These are phyloP conservation scores for Drosophila lutescens DNA, from an alignment of 2,888 invertebrate genomes.

Conservation along the genomic window DNA sequence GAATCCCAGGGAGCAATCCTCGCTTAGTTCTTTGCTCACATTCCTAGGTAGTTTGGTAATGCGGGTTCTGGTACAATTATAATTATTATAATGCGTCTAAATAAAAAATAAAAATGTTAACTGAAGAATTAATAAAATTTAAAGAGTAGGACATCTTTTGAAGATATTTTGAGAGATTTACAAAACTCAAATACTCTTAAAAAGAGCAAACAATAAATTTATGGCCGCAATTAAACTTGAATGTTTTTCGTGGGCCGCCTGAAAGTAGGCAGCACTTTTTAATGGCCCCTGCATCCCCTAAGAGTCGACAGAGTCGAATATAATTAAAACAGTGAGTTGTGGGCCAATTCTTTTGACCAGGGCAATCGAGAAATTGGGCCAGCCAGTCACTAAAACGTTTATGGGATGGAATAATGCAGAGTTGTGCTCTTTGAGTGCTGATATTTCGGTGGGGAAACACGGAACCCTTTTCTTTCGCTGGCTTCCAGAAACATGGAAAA, in stretches of 20 bases:
- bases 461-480: not conserved
- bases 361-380: conserved; percentile 8
- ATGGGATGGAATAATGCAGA: conserved; percentile 20
- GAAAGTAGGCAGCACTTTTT: conserved; percentile 64
- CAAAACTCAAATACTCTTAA: not conserved
- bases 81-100: no score
- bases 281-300: conserved; percentile 42
- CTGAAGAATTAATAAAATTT: no score
- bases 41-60: no score
- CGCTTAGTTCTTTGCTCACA: no score
- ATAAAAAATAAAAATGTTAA: no score
- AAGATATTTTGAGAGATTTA: no score
- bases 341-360: not conserved
- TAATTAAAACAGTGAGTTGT: conserved; percentile 64
- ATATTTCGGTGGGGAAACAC: conserved; percentile 4
- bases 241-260: conserved; percentile 50
- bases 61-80: no score
- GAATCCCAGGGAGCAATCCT: no score
- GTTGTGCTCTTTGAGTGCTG: conserved; percentile 8
- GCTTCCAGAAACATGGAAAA: conserved; percentile 34
- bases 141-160: no score
- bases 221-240: conserved; percentile 67
- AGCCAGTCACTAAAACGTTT: conserved; percentile 18
- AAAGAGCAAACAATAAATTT: conserved; percentile 54
- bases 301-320: conserved; percentile 48